Evolutionary conservation across 2,113 vertebrate genomes (phyloP).

Genomic region (Polyodon spathula): DNA sequence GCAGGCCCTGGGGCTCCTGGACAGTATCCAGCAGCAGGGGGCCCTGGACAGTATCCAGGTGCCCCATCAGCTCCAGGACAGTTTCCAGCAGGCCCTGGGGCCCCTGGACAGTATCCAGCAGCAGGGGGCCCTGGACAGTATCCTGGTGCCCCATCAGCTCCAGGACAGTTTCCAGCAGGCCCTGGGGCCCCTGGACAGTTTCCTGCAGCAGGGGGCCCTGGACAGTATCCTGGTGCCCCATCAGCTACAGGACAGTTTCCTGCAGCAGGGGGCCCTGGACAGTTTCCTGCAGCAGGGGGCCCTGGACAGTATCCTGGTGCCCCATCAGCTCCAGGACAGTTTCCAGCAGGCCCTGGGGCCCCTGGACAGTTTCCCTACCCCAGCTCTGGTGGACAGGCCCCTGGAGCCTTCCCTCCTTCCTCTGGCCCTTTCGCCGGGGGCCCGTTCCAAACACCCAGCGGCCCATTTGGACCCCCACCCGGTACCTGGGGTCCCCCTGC

Average conservation of each 20-base stretch:
- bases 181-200: slow-evolving; percentile 29
- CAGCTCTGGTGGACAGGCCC: slow-evolving; percentile 2
- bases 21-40: slow-evolving; percentile 35
- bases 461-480: slow-evolving; percentile 35
- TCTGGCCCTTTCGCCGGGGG: slow-evolving; percentile 43
- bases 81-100: too few species aligned
- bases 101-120: too few species aligned
- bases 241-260: too few species aligned
- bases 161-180: slow-evolving; percentile 34
- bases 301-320: not conserved
- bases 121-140: not conserved
- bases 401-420: slow-evolving; percentile 31
- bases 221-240: not conserved
- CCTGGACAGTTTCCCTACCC: not conserved
- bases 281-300: too few species aligned
- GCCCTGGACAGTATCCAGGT: too few species aligned
- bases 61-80: too few species aligned
- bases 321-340: not conserved
- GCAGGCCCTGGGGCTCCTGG: slow-evolving; percentile 22
- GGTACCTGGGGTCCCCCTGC: slow-evolving; percentile 55
- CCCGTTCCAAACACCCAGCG: slow-evolving; percentile 48
- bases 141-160: not conserved
- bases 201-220: not conserved
- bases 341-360: not conserved
- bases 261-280: not conserved